Evolutionary conservation across 1,140 invertebrate species (phyloP).

Genomic region (Lordiphosa stackelbergi): DNA sequence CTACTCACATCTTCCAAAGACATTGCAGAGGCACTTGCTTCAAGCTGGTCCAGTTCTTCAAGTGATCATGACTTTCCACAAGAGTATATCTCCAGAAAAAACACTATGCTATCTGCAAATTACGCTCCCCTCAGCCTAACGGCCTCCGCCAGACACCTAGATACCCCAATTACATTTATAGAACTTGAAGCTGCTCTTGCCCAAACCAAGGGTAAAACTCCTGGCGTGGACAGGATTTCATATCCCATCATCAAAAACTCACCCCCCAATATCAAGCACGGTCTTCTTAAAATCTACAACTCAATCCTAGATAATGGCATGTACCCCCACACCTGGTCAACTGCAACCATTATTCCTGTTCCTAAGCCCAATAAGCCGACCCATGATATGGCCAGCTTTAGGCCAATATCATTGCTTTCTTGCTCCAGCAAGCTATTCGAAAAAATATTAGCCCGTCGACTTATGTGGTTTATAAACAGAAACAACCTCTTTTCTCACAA

Average conservation of each 20-base stretch:
- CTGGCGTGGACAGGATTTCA: slow-evolving; percentile 3
- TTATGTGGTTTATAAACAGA: too few species aligned
- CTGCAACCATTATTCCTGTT: too few species aligned
- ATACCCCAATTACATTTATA: slow-evolving; percentile 1
- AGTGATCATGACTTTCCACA: slow-evolving; percentile 1
- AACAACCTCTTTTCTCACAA: too few species aligned
- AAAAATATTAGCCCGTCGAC: too few species aligned
- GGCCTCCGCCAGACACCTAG: slow-evolving; percentile 5
- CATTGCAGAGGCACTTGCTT: background rate
- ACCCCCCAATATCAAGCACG: background rate
- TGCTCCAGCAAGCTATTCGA: too few species aligned
- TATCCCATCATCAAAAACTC: slow-evolving; percentile 10
- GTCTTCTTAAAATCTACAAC: too few species aligned
- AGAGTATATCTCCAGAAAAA: slow-evolving; percentile 1
- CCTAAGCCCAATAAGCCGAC: too few species aligned
- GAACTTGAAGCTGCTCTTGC: slow-evolving; percentile 10
- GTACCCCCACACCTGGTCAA: too few species aligned
- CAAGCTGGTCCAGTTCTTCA: background rate
- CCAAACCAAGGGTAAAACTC: slow-evolving; percentile 3
- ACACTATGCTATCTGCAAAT: background rate
- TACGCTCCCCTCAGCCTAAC: background rate
- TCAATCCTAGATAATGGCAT: too few species aligned
- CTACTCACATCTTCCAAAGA: background rate
- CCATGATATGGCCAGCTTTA: too few species aligned
- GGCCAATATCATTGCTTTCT: too few species aligned